Evolutionary conservation across 2,113 vertebrate genomes (phyloP).

Genomic region (Amphiprion percula): DNA sequence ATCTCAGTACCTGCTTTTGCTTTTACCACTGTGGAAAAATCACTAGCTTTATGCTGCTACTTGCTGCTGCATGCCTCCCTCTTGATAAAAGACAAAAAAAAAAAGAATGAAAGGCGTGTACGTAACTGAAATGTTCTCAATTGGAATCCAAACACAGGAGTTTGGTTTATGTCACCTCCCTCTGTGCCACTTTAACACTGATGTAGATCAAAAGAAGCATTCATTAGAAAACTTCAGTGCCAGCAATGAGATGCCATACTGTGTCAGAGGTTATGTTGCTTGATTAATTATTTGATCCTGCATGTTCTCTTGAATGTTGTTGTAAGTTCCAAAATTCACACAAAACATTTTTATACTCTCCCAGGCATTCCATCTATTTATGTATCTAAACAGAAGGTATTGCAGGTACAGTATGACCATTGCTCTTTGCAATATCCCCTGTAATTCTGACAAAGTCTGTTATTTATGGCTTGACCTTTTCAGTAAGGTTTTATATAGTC

Average conservation of each 20-base stretch:
- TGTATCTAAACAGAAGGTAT: background rate
- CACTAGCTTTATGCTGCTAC: background rate
- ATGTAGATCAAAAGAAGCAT: background rate
- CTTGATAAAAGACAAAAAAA: background rate
- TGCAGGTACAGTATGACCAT: background rate
- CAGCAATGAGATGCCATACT: background rate
- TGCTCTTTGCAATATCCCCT: constrained; percentile 2
- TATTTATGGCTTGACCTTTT: constrained; percentile 46
- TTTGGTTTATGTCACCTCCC: background rate
- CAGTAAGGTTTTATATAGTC: constrained; percentile 21
- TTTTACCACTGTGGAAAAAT: background rate
- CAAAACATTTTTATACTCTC: background rate
- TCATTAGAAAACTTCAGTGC: background rate
- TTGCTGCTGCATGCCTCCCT: background rate
- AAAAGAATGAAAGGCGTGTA: background rate
- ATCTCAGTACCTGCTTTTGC: background rate
- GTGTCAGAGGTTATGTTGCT: background rate
- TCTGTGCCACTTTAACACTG: background rate
- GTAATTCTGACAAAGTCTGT: background rate
- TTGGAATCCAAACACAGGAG: background rate
- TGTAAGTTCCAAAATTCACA: background rate
- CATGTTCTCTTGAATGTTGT: background rate
- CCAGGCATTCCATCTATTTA: background rate
- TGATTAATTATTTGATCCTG: background rate
- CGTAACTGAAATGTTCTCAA: background rate